phyloP scores from a whole-genome alignment of 2,113 vertebrate genomes.

The Anolis sagrei region DNA sequence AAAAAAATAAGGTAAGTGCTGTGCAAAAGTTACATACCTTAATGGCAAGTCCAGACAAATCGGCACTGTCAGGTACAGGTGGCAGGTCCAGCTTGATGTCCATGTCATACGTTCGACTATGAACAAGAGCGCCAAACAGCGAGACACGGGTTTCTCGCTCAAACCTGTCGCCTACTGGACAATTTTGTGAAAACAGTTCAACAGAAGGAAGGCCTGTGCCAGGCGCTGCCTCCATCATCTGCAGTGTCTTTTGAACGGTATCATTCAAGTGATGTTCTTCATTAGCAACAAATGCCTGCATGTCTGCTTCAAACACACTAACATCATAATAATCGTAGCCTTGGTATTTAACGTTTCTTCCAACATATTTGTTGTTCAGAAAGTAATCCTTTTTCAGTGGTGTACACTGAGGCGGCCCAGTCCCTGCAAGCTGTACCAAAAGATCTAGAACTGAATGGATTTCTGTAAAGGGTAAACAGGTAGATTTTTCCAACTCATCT shows the following conservation, averaged over 20 bases:
- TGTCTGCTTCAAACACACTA: slow-evolving; percentile 84
- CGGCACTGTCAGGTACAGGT: slow-evolving; percentile 89
- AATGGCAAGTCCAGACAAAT: slow-evolving; percentile 90
- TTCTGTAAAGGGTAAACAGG: slow-evolving; percentile 70
- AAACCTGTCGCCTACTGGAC: slow-evolving; percentile 82
- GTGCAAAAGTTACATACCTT: slow-evolving; percentile 76
- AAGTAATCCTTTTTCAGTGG: slow-evolving; percentile 87
- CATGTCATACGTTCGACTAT: slow-evolving; percentile 89
- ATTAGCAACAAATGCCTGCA: slow-evolving; percentile 79
- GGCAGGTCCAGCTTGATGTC: slow-evolving; percentile 93
- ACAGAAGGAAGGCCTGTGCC: slow-evolving; percentile 86
- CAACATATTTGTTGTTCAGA: slow-evolving; percentile 80
- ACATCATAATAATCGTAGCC: slow-evolving; percentile 89
- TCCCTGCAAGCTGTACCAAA: slow-evolving; percentile 89
- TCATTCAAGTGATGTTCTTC: slow-evolving; percentile 84
- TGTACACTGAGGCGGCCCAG: slow-evolving; percentile 79
- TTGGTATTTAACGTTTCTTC: slow-evolving; percentile 80
- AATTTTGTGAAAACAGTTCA: slow-evolving; percentile 72
- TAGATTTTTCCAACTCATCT: slow-evolving; percentile 74
- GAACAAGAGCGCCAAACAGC: slow-evolving; percentile 92
- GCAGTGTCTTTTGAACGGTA: slow-evolving; percentile 77
- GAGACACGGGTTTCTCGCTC: slow-evolving; percentile 90
- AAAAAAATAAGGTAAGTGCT: background rate
- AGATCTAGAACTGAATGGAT: slow-evolving; percentile 85
- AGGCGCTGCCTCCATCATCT: slow-evolving; percentile 88